These are phyloP conservation scores for Hemicordylus capensis DNA, from an alignment of 2,113 vertebrate species.

Conservation along the genomic window DNA sequence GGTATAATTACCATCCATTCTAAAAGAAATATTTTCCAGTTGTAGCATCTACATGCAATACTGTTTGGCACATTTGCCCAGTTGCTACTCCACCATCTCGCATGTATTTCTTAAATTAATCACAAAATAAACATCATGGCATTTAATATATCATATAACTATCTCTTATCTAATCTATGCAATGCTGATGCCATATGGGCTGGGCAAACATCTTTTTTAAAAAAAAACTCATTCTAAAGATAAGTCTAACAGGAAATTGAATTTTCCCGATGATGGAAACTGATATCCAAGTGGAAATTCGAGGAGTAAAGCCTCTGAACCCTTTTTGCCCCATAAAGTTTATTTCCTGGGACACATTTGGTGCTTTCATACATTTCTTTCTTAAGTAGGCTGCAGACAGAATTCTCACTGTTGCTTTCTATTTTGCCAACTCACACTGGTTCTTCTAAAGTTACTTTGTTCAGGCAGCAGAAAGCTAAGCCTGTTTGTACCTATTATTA, in stretches of 20 bases:
- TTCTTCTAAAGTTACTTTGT: neutral
- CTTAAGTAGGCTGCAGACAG: neutral
- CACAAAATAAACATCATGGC: conserved; percentile 58
- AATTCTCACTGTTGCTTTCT: neutral
- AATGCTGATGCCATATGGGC: conserved; percentile 62
- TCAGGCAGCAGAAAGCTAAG: neutral
- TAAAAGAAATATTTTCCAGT: conserved; percentile 55
- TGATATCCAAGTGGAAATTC: conserved; percentile 74
- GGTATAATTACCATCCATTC: conserved; percentile 38
- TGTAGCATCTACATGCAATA: conserved; percentile 27
- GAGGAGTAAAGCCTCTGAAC: conserved; percentile 70
- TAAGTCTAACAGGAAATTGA: conserved; percentile 82
- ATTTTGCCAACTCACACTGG: neutral
- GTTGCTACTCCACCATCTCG: conserved; percentile 8
- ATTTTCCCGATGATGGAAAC: conserved; percentile 71
- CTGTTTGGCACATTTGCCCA: conserved; percentile 34
- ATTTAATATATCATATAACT: conserved; percentile 65
- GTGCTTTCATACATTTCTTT: conserved; percentile 45
- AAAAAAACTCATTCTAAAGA: conserved; percentile 67
- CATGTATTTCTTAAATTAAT: conserved; percentile 62
- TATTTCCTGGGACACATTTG: conserved; percentile 47
- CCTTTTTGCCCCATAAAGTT: conserved; percentile 76
- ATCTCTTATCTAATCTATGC: conserved; percentile 65
- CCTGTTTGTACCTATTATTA: neutral
- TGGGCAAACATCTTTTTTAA: conserved; percentile 61